phyloP scores from a whole-genome alignment of 2,113 vertebrate species.

The Romanogobio albipinnatus region DNA sequence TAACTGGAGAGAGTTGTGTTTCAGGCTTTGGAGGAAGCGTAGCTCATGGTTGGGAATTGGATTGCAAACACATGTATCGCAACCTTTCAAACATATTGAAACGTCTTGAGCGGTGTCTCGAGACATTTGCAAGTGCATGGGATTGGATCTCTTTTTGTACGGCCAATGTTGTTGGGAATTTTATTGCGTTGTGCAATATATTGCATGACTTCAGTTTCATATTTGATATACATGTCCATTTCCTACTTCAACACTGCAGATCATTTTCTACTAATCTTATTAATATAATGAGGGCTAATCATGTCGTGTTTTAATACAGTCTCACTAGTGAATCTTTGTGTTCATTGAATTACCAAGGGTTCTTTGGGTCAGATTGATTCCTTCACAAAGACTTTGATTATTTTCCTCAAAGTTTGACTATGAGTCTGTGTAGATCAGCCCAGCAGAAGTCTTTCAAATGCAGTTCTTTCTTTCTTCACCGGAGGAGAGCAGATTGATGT shows the following conservation, averaged over 20 bases:
- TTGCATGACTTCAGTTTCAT: not conserved
- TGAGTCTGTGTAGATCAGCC: not conserved
- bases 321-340: too few species aligned
- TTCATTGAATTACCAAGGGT: not conserved
- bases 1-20: constrained; percentile 46
- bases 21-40: constrained; percentile 21
- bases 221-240: not conserved
- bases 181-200: constrained; percentile 1
- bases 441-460: constrained; percentile 6
- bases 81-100: constrained; percentile 32
- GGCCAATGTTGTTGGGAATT: not conserved
- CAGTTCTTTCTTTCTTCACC: constrained; percentile 15
- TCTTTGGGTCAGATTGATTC: not conserved
- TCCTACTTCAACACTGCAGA: not conserved
- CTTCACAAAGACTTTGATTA: not conserved
- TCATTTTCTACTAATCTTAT: not conserved
- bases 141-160: constrained; percentile 6
- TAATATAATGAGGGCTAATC: not conserved
- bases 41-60: constrained; percentile 14
- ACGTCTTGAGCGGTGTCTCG: not conserved
- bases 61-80: constrained; percentile 37
- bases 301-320: not conserved
- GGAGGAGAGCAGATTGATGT: constrained; percentile 42
- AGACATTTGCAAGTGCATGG: constrained; percentile 1
- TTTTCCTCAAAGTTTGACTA: not conserved